A percentile compares a stretch with the other conserved stretches of the same genome.
These are phyloP conservation scores for Cyprinella venusta DNA, from an alignment of 2,797 vertebrate species.

Conservation along the genomic window DNA sequence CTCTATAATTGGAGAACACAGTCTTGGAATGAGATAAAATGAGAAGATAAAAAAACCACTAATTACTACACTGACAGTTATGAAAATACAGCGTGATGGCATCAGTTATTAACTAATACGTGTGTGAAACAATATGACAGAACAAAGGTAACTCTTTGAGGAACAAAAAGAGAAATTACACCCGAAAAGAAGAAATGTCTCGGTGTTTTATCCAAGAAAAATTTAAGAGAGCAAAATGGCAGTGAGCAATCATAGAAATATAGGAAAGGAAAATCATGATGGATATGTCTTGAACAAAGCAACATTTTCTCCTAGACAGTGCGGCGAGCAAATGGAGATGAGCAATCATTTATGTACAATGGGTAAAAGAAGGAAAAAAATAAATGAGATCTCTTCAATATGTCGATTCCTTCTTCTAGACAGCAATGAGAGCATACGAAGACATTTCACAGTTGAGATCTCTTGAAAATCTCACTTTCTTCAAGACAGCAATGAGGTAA, in stretches of 20 bases:
- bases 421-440: not conserved
- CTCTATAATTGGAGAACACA: constrained; percentile 26
- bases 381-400: constrained; percentile 9
- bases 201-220: not conserved
- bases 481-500: not conserved
- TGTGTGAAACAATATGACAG: constrained; percentile 26
- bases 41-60: constrained; percentile 29
- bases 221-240: not conserved
- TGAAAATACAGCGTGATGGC: constrained; percentile 28
- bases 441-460: not conserved
- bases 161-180: constrained; percentile 8
- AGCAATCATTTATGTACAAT: not conserved
- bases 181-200: not conserved
- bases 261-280: not conserved
- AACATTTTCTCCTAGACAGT: not conserved
- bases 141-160: constrained; percentile 15
- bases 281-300: not conserved
- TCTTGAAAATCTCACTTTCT: not conserved
- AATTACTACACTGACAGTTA: not conserved
- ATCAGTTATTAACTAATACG: constrained; percentile 37
- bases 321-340: not conserved
- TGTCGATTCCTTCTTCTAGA: not conserved
- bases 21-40: constrained; percentile 25
- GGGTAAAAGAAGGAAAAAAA: not conserved
- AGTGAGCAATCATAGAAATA: not conserved